Conservation (phyloP, 1,140 invertebrate genomes). For the Rhizoglyphus robini region DNA sequence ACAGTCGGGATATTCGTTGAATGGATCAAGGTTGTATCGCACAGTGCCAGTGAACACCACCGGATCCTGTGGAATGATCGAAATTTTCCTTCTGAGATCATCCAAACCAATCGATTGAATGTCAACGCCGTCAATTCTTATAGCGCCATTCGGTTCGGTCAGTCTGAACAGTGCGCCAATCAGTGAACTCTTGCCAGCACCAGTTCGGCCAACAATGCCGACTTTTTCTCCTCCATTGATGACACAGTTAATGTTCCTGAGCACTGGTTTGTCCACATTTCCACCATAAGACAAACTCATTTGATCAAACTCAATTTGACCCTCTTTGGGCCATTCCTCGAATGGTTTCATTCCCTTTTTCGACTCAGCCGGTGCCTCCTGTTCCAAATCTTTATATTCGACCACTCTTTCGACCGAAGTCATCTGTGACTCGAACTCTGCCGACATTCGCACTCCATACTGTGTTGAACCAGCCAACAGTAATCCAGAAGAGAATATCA, state of each 20-base stretch:
- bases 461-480: conserved; percentile 14
- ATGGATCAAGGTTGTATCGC: conserved; percentile 74
- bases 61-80: conserved; percentile 43
- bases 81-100: conserved; percentile 20
- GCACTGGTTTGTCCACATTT: conserved; percentile 46
- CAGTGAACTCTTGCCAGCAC: conserved; percentile 36
- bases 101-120: conserved; percentile 27
- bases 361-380: too few species aligned
- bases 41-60: conserved; percentile 68
- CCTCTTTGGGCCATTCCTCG: conserved; percentile 49
- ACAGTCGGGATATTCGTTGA: conserved; percentile 52
- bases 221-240: conserved; percentile 32
- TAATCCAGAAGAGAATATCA: conserved; percentile 7
- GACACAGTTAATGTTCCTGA: conserved; percentile 46
- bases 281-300: conserved; percentile 59
- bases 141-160: too few species aligned
- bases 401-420: conserved; percentile 55
- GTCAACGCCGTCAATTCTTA: too few species aligned
- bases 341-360: too few species aligned
- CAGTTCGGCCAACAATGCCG: too few species aligned
- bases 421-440: conserved; percentile 65
- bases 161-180: conserved; percentile 35
- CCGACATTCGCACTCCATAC: conserved; percentile 54
- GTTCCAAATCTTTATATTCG: conserved; percentile 42
- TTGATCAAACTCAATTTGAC: conserved; percentile 61